Percentiles rank a stretch among this genome's conserved stretches.
Conservation (phyloP, 2,113 vertebrate species). For the Phrynosoma platyrhinos region DNA sequence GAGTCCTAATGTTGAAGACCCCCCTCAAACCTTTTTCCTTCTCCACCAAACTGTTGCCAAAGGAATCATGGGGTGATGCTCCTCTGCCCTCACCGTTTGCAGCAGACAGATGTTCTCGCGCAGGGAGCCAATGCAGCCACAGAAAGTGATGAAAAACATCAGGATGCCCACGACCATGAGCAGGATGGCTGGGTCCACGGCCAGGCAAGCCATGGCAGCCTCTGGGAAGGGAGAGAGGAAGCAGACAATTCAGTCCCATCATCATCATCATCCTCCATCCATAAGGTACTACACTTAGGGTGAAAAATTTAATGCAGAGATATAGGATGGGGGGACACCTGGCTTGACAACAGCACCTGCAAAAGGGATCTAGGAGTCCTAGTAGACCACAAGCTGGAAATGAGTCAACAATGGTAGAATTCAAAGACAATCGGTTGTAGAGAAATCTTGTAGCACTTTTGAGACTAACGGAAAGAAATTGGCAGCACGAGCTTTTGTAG, state of each 20-base stretch:
- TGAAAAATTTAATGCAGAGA: too few species aligned
- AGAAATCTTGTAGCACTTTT: too few species aligned
- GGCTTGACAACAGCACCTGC: too few species aligned
- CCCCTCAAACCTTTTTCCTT: background rate
- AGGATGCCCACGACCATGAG: constrained; percentile 86
- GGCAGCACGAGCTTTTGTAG: too few species aligned
- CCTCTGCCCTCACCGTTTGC: constrained; percentile 79
- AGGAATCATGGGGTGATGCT: too few species aligned
- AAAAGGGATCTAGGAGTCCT: too few species aligned
- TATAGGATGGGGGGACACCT: too few species aligned
- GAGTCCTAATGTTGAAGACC: background rate
- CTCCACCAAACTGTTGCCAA: accelerated
- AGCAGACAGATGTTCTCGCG: constrained; percentile 94
- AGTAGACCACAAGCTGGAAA: too few species aligned
- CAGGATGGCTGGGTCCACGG: constrained; percentile 88
- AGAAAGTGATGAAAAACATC: constrained; percentile 96
- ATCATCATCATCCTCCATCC: accelerated
- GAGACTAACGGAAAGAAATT: too few species aligned
- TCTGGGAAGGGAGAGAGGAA: constrained; percentile 72
- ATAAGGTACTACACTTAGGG: too few species aligned
- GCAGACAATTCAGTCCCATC: background rate
- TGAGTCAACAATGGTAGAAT: too few species aligned
- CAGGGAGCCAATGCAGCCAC: constrained; percentile 92
- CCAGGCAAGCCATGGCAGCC: constrained; percentile 84
- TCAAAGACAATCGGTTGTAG: too few species aligned